Conservation (phyloP, 2,797 vertebrate species). For the Salarias fasciatus region DNA sequence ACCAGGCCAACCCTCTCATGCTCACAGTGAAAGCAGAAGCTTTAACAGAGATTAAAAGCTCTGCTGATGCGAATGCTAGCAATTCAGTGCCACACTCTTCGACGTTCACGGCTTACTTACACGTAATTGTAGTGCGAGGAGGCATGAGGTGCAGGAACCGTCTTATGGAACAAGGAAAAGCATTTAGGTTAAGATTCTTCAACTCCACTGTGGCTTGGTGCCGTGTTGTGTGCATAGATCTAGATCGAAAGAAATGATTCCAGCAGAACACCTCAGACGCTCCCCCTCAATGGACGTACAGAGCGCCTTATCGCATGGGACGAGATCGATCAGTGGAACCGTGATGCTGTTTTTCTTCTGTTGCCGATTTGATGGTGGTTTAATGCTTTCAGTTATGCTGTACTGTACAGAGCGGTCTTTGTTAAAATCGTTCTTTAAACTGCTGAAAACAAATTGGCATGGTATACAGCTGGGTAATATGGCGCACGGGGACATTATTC, state of each 20-base stretch:
- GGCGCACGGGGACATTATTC: conserved; percentile 7
- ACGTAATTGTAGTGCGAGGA: conserved; percentile 34
- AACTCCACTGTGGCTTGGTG: conserved; percentile 6
- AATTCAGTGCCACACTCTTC: conserved; percentile 20
- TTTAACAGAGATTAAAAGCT: conserved; percentile 13
- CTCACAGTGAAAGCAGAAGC: conserved; percentile 19
- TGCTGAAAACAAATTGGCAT: too few species aligned
- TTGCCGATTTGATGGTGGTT: conserved; percentile 1
- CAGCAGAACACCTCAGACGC: conserved; percentile 17
- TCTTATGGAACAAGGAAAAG: conserved; percentile 68
- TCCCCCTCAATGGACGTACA: conserved; percentile 11
- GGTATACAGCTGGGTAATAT: conserved; percentile 3
- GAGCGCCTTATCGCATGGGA: neutral
- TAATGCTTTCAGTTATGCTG: neutral
- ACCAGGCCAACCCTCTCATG: neutral
- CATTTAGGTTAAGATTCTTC: conserved; percentile 70
- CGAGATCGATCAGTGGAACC: conserved; percentile 10
- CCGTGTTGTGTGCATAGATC: conserved; percentile 33
- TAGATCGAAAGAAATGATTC: conserved; percentile 14
- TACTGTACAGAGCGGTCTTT: conserved; percentile 4
- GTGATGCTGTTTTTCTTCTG: too few species aligned
- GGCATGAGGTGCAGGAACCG: conserved; percentile 39
- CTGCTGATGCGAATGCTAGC: conserved; percentile 7
- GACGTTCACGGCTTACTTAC: conserved; percentile 39
- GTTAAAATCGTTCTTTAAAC: neutral